Evolutionary conservation across 2,888 invertebrate species (phyloP).

Genomic region (Cantharis lateralis): DNA sequence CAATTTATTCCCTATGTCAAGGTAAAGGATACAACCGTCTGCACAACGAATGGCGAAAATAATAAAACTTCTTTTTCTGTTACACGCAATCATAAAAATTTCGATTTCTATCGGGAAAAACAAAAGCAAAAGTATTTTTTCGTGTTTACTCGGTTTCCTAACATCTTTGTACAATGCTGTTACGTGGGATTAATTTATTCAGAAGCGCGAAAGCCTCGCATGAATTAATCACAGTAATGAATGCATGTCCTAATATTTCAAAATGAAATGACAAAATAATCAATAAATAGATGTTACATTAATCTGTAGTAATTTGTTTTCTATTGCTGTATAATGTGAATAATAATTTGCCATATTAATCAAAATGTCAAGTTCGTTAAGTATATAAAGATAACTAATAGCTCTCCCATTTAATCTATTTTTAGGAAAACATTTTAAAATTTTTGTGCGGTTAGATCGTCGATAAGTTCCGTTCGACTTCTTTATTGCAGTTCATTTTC

Average conservation of each 20-base stretch:
- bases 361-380: slow-evolving; percentile 9
- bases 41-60: neutral
- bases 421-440: neutral
- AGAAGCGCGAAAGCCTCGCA: neutral
- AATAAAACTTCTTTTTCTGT: neutral
- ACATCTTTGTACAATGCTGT: neutral
- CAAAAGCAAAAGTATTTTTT: neutral
- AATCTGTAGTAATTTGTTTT: slow-evolving; percentile 15
- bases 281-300: slow-evolving; percentile 14
- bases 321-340: slow-evolving; percentile 11
- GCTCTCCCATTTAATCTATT: neutral
- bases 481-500: neutral
- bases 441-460: neutral
- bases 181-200: neutral
- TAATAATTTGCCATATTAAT: slow-evolving; percentile 10
- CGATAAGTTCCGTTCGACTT: neutral
- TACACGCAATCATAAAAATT: neutral
- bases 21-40: neutral
- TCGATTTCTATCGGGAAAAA: neutral
- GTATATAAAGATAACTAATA: neutral
- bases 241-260: neutral
- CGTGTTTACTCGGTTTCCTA: neutral
- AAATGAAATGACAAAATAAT: slow-evolving; percentile 4
- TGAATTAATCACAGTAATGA: neutral
- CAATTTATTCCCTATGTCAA: neutral